A percentile compares a stretch with the other conserved stretches of the same genome.
Conservation (phyloP, 2,113 vertebrate genomes). For the Dicaeum eximium region DNA sequence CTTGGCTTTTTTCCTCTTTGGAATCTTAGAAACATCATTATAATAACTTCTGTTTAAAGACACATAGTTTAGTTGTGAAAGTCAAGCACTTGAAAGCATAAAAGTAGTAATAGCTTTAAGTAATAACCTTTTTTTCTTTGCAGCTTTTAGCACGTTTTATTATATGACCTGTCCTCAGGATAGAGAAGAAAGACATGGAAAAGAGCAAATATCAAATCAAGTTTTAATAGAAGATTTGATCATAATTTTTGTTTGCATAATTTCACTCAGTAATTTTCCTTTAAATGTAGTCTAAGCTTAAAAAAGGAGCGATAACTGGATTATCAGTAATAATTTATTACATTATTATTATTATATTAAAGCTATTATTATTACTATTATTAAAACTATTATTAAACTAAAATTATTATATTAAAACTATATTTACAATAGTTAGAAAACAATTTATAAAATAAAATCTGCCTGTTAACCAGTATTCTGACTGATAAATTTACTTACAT, state of each 20-base stretch:
- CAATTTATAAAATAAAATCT: background rate
- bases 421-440: background rate
- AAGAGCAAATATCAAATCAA: background rate
- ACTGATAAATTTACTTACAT: background rate
- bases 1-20: background rate
- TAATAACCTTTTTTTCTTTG: background rate
- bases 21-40: background rate
- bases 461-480: background rate
- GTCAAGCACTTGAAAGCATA: background rate
- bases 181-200: background rate
- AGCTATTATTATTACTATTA: no score
- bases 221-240: background rate
- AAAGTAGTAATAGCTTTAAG: background rate
- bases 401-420: no score
- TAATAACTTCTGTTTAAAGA: background rate
- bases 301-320: background rate
- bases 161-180: background rate
- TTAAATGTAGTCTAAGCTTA: background rate
- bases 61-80: background rate
- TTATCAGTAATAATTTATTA: background rate
- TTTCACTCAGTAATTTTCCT: background rate
- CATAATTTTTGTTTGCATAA: background rate
- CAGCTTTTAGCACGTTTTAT: background rate
- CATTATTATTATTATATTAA: no score
- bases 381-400: no score